Evolutionary conservation across 2,113 vertebrate species (phyloP), one percentile per base, ranked within the genome.

Genomic region (Bostrychus sinensis): DNA sequence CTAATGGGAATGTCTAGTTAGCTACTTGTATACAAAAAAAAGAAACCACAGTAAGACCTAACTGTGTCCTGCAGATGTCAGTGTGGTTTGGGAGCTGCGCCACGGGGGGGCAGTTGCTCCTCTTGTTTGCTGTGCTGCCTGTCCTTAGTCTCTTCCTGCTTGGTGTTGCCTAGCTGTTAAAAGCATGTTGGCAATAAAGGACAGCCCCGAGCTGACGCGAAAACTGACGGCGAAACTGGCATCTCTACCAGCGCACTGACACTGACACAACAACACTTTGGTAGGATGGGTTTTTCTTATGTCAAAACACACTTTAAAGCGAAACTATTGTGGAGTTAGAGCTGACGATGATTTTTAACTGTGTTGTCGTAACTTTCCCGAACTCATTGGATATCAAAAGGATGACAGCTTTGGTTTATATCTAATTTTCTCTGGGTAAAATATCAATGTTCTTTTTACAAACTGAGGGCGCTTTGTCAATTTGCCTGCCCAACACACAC

Each of bases 131-230:
- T 70, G 41, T 9, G 56, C 28, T 62, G 14, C 70, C 48, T 70
- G 69, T 0, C 14, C 50, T 14, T n/a, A 2, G 17, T 25, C 42
- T 56, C 79, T 88, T 90, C 86, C 88, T 90, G 88, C 84, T 88
- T 85, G 70, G 20, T 13, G 88, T 86, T 83, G 78, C 77, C 51
- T 81, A 7, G 80, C 57, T 83, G 80, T 84, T 70, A 67, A 70
- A 70, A 83, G 54, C 86, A 87, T 81, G 86, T 70, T 88, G 64
- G 51, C 8, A 10, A 58, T 53, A 54, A 62, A 55, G 4, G 12
- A 42, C 48, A 64, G 30, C 25, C 19, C 19, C 22, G 37, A 66
- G 46, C 22, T 50, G 46, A 72, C 41, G 23, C 56, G 23, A 30
- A 58, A 7, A 26, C 54, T 38, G 46, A 50, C 23, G n/a, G 37